These are phyloP conservation scores for Laticauda laticaudata DNA, from an alignment of 2,113 vertebrate genomes.

Conservation along the genomic window DNA sequence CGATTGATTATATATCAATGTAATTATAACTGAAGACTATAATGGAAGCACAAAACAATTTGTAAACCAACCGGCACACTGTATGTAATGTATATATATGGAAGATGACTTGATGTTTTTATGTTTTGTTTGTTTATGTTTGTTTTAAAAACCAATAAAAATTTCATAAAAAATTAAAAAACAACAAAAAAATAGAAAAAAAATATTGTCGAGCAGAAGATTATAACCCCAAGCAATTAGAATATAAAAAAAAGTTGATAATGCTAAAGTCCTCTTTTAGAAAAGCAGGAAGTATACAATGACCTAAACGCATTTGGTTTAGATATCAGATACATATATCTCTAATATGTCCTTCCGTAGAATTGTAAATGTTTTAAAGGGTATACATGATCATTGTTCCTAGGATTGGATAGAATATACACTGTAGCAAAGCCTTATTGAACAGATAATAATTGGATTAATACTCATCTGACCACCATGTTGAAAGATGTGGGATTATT, in stretches of 20 bases:
- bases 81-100: no score
- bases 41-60: no score
- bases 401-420: background rate
- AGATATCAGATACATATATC: background rate
- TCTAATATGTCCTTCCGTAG: background rate
- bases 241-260: background rate
- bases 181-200: no score
- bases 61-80: no score
- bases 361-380: background rate
- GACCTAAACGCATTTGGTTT: background rate
- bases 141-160: no score
- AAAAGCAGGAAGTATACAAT: background rate
- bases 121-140: no score
- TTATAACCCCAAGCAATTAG: background rate
- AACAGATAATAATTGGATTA: background rate
- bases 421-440: background rate
- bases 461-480: background rate
- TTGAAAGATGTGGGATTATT: background rate
- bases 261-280: background rate
- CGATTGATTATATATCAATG: no score
- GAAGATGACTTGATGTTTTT: no score
- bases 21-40: no score
- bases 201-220: background rate
- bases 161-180: no score
- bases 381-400: background rate